phyloP scores from a whole-genome alignment of 2,113 vertebrate species.

The Phylloscopus whistleri region DNA sequence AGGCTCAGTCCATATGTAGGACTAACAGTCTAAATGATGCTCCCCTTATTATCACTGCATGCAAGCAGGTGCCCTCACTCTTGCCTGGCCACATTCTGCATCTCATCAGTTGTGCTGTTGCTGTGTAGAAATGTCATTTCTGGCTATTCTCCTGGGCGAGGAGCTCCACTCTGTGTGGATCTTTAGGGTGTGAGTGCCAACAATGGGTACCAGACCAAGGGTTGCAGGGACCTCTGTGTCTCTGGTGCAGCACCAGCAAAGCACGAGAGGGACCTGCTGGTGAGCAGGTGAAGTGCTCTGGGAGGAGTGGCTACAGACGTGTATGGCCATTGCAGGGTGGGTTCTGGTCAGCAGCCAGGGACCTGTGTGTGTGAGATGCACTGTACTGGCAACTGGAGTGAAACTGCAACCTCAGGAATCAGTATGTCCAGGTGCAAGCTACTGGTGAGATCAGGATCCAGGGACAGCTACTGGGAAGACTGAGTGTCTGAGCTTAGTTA shows the following conservation, averaged over 20 bases:
- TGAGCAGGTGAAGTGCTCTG: not conserved
- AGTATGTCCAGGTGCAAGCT: not conserved
- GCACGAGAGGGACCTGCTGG: not conserved
- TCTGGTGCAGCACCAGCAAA: not conserved
- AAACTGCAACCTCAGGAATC: not conserved
- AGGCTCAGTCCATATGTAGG: not conserved
- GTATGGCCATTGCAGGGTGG: not conserved
- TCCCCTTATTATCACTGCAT: too few species aligned
- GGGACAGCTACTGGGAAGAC: not conserved
- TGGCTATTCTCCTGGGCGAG: not conserved
- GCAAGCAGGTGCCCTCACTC: not conserved
- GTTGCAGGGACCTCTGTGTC: not conserved
- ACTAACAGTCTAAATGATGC: not conserved
- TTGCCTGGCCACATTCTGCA: not conserved
- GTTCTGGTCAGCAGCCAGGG: not conserved
- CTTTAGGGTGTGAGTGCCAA: not conserved
- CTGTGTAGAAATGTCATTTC: not conserved
- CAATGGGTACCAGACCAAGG: not conserved
- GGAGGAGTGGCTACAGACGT: not conserved
- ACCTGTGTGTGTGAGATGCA: accelerated
- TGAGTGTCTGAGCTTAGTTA: not conserved
- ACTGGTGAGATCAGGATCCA: not conserved
- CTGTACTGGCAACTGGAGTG: not conserved
- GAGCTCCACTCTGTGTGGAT: not conserved
- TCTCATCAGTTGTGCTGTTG: not conserved